These are phyloP conservation scores for Glareola pratincola DNA, from an alignment of 2,113 vertebrate genomes.

Conservation along the genomic window DNA sequence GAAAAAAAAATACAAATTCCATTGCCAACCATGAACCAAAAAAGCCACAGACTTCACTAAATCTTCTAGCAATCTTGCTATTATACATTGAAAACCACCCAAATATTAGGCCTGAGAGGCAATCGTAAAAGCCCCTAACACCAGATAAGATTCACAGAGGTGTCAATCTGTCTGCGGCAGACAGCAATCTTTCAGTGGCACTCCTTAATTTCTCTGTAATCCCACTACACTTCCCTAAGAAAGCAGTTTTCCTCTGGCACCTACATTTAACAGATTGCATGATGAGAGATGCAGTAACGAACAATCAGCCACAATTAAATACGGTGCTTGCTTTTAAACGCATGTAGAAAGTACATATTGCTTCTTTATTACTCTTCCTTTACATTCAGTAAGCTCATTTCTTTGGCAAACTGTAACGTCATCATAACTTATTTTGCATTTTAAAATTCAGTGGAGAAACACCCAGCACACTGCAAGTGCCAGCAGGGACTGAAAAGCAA, in stretches of 20 bases:
- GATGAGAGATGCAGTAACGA: neutral
- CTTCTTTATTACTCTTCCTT: neutral
- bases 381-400: neutral
- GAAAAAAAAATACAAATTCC: neutral
- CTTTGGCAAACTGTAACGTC: neutral
- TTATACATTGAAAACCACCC: neutral
- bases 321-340: rapidly evolving
- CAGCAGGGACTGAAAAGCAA: neutral
- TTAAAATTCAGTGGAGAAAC: neutral
- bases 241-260: neutral
- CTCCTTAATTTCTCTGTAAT: neutral
- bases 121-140: neutral
- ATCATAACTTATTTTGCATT: neutral
- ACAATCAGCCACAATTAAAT: neutral
- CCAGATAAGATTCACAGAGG: neutral
- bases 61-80: neutral
- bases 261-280: neutral
- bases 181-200: neutral
- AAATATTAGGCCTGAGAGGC: neutral
- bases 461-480: neutral
- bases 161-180: neutral
- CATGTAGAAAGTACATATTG: neutral
- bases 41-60: neutral
- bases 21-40: neutral
- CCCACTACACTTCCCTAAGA: neutral